These are phyloP conservation scores for Xestobium rufovillosum DNA, from an alignment of 2,888 invertebrate genomes.

Conservation along the genomic window DNA sequence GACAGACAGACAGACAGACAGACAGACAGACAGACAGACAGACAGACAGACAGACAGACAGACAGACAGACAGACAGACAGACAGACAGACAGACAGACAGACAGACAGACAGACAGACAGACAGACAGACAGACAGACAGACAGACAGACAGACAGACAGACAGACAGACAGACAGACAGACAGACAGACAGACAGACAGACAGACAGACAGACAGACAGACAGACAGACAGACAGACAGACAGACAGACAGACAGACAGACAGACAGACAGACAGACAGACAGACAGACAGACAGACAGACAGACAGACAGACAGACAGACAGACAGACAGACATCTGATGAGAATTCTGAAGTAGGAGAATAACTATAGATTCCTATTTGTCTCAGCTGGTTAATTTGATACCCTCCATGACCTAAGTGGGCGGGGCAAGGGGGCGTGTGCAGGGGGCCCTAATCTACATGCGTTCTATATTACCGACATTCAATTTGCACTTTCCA, in stretches of 20 bases:
- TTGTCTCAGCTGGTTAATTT: too few species aligned
- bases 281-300: slow-evolving; percentile 4
- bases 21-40: slow-evolving; percentile 4
- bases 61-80: slow-evolving; percentile 4
- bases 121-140: slow-evolving; percentile 4
- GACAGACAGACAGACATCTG: slow-evolving; percentile 3
- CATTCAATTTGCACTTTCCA: too few species aligned
- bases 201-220: slow-evolving; percentile 4
- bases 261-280: slow-evolving; percentile 4
- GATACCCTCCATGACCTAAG: too few species aligned
- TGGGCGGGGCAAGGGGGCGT: too few species aligned
- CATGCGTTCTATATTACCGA: too few species aligned
- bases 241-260: slow-evolving; percentile 4
- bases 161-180: slow-evolving; percentile 4
- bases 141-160: slow-evolving; percentile 4
- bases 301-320: slow-evolving; percentile 4
- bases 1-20: slow-evolving; percentile 4
- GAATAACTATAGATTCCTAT: too few species aligned
- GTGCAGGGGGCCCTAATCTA: too few species aligned
- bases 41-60: slow-evolving; percentile 4
- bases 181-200: slow-evolving; percentile 4
- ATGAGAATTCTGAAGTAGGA: too few species aligned
- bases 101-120: slow-evolving; percentile 4
- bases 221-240: slow-evolving; percentile 4
- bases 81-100: slow-evolving; percentile 4